phyloP scores from a whole-genome alignment of 2,888 invertebrate species.

The Coleophora deauratella region DNA sequence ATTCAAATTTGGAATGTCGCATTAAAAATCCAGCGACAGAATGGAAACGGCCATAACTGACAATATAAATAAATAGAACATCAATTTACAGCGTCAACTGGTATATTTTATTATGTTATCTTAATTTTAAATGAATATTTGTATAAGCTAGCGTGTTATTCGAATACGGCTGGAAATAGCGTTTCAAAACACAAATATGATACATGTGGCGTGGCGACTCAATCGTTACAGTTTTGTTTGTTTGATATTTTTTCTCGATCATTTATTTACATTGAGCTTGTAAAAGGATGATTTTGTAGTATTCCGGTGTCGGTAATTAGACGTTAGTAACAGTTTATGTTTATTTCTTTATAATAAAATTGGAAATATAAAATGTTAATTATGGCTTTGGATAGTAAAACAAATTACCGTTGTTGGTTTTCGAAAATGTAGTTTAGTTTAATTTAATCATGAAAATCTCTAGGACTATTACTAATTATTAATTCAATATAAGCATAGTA shows the following conservation, averaged over 20 bases:
- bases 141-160: slow-evolving; percentile 48
- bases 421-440: no score
- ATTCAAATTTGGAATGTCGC: no score
- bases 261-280: slow-evolving; percentile 44
- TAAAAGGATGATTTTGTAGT: slow-evolving; percentile 26
- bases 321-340: slow-evolving; percentile 3
- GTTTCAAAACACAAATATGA: slow-evolving; percentile 59
- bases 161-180: slow-evolving; percentile 57
- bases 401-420: no score
- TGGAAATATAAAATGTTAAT: slow-evolving; percentile 10
- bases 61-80: slow-evolving; percentile 16
- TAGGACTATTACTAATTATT: no score
- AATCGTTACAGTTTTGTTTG: slow-evolving; percentile 25
- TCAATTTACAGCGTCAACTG: slow-evolving; percentile 4
- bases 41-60: slow-evolving; percentile 19
- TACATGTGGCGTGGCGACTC: slow-evolving; percentile 63
- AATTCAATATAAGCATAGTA: no score
- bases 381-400: no score
- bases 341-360: slow-evolving; percentile 20
- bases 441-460: no score
- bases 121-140: slow-evolving; percentile 50
- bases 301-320: slow-evolving; percentile 38
- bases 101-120: slow-evolving; percentile 54
- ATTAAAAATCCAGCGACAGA: neutral
- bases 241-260: slow-evolving; percentile 31